phyloP scores from a whole-genome alignment of 2,797 vertebrate species.

The Tauraco hartlaubi region DNA sequence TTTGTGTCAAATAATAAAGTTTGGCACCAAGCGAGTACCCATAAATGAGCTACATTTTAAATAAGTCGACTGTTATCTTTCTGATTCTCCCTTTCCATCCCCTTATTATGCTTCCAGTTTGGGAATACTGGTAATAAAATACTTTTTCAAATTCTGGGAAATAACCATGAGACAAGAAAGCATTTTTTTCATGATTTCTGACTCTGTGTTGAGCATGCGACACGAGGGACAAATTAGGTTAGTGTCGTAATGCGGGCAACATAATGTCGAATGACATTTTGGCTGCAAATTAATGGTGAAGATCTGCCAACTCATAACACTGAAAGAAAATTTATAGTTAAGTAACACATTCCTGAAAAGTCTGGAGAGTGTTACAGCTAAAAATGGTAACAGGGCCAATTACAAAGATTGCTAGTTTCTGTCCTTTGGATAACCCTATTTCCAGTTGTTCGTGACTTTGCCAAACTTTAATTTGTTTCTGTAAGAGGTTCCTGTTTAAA shows the following conservation, averaged over 20 bases:
- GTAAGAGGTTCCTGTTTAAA: background rate
- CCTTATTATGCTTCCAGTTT: background rate
- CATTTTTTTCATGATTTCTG: background rate
- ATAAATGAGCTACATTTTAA: background rate
- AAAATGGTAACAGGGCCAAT: background rate
- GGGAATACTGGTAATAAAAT: background rate
- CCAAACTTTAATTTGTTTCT: background rate
- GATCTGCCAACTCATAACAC: background rate
- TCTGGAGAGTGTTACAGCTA: background rate
- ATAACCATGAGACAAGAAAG: background rate
- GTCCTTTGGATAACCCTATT: background rate
- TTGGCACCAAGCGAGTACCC: background rate
- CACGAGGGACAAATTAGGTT: background rate
- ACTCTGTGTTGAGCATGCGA: background rate
- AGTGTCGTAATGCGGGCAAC: background rate
- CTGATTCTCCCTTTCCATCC: background rate
- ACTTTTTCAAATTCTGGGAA: background rate
- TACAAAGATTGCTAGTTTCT: background rate
- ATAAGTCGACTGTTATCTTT: background rate
- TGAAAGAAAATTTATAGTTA: background rate
- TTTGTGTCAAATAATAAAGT: background rate
- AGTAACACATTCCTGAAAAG: background rate
- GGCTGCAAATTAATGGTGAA: background rate
- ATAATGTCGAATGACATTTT: background rate
- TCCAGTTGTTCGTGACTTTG: background rate